These are phyloP conservation scores for Acanthopleura granulata DNA, from an alignment of 2,888 invertebrate genomes.

Conservation along the genomic window DNA sequence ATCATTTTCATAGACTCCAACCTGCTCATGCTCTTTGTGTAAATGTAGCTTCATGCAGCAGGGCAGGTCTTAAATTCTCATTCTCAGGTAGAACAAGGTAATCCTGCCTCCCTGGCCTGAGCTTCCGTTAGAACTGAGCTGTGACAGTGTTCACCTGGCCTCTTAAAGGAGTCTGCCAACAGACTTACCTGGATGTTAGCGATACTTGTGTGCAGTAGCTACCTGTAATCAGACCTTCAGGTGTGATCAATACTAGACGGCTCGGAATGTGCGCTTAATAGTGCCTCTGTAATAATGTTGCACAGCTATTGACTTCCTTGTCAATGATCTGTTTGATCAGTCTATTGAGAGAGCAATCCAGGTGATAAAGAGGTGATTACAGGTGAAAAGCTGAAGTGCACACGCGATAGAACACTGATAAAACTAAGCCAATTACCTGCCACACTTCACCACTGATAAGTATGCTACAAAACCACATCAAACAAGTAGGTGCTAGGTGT, in stretches of 20 bases:
- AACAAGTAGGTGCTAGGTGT: slow-evolving; percentile 11
- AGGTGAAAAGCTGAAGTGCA: background rate
- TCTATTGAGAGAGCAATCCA: background rate
- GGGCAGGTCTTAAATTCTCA: too few species aligned
- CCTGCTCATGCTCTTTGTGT: too few species aligned
- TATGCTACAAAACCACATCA: slow-evolving; percentile 16
- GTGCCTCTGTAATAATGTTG: background rate
- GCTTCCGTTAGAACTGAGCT: too few species aligned
- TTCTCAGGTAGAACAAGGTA: too few species aligned
- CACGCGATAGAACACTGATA: background rate
- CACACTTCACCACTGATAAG: slow-evolving; percentile 9
- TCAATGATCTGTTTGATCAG: slow-evolving; percentile 8
- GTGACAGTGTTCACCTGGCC: background rate
- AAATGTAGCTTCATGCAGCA: too few species aligned
- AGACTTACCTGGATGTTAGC: background rate
- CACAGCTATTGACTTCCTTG: slow-evolving; percentile 9
- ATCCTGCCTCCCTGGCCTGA: too few species aligned
- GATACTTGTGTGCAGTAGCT: background rate
- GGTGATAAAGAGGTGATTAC: slow-evolving; percentile 19
- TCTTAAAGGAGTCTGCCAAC: background rate
- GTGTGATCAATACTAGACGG: background rate
- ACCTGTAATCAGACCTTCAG: slow-evolving; percentile 4
- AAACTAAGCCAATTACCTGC: slow-evolving; percentile 11
- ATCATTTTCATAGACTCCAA: too few species aligned
- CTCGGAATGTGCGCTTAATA: background rate